These are phyloP conservation scores for Sabatieria punctata DNA, from an alignment of 2,888 invertebrate species.

Conservation along the genomic window DNA sequence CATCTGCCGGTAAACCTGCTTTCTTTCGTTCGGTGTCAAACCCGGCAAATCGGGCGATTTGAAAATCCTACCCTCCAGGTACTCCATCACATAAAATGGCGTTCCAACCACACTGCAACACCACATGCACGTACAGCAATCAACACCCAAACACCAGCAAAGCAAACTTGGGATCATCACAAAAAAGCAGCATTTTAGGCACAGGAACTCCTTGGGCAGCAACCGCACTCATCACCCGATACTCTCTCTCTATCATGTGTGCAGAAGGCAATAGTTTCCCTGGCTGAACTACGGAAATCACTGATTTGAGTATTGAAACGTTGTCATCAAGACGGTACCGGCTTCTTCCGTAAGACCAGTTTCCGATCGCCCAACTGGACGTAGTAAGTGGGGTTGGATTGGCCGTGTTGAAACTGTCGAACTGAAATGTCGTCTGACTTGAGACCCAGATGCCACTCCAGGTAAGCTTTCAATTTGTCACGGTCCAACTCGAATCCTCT, in stretches of 20 bases:
- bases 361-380: slow-evolving; percentile 29
- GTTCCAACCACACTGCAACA: slow-evolving; percentile 34
- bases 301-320: slow-evolving; percentile 7
- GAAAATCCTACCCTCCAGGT: slow-evolving; percentile 33
- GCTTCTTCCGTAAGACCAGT: slow-evolving; percentile 37
- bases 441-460: background rate
- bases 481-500: slow-evolving; percentile 19
- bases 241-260: slow-evolving; percentile 37
- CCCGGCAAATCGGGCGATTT: slow-evolving; percentile 28
- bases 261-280: slow-evolving; percentile 37
- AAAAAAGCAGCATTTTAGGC: slow-evolving; percentile 30
- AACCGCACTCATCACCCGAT: slow-evolving; percentile 33
- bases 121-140: background rate
- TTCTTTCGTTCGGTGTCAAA: slow-evolving; percentile 25
- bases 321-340: slow-evolving; percentile 23
- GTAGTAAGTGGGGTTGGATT: slow-evolving; percentile 38
- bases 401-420: slow-evolving; percentile 33
- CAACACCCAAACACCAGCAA: background rate
- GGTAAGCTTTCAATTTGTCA: background rate
- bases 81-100: slow-evolving; percentile 38
- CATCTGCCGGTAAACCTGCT: slow-evolving; percentile 25
- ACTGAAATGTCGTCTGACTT: slow-evolving; percentile 10
- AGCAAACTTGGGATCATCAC: slow-evolving; percentile 26
- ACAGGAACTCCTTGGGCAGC: slow-evolving; percentile 32
- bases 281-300: slow-evolving; percentile 28